Evolutionary conservation across 2,113 vertebrate genomes (phyloP), one percentile per base, ranked within the genome.

Genomic region (Semicossyphus pulcher): DNA sequence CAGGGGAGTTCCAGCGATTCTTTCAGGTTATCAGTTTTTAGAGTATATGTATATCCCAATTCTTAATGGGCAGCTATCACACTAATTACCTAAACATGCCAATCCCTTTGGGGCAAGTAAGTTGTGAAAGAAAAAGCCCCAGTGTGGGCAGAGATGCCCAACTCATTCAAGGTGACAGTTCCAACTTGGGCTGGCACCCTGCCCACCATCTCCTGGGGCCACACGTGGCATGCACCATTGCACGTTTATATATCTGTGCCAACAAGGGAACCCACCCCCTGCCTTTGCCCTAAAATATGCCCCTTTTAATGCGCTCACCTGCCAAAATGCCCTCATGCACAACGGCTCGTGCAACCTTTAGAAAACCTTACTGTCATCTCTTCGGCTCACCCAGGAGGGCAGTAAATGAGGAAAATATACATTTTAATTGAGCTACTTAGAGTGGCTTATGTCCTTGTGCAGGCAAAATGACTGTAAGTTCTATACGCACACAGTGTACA

Each of bases 371-470:
- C 63, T 76, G 76, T 78, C 82, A 83, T 87, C 72, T 76, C 70
- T 76, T 51, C 64, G 42, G 70, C 72, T 83, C 69, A 74, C 86
- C 81, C 81, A 67, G 56, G 81, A 88, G 88, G 66, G 64, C 76
- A 80, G 66, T 87, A 85, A 90, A 81, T 64, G 69, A 78, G 77
- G 72, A 75, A 83, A 84, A 86, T 89, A 88, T 84, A 88, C 83
- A 82, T 89, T 90, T 88, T 87, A 90, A 90, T 82, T 86, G 87
- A 89, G 80, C 77, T 81, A 85, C 88, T 86, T 84, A 85, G 60
- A 83, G 81, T 42, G 75, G 54, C 73, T 83, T 56, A 59, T 84
- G 91, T 61, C 89, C 91, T 91, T 91, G 91, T 85, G 66, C 67
- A 73, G 72, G 66, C 45, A 70, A 86, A 88, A 89, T 26, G 63